Evolutionary conservation across 2,797 vertebrate genomes (phyloP), one percentile per base, ranked within the genome.

Genomic region (Falco biarmicus): DNA sequence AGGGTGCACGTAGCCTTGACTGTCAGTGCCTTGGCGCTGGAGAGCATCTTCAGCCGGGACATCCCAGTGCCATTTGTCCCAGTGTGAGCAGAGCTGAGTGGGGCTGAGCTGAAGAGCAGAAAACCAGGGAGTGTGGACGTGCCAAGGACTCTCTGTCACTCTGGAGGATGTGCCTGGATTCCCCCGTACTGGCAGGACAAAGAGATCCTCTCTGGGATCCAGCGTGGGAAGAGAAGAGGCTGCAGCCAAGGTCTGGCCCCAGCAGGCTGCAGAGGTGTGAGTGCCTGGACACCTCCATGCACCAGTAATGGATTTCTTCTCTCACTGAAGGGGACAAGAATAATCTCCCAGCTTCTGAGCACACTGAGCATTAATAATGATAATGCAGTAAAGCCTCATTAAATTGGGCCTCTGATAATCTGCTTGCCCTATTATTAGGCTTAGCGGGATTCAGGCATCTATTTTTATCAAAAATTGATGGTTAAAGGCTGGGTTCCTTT

Each of bases 331-430:
- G 68, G 12, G 76, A 84, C 84, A 87, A 96, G 93, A 94, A 68
- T 97, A 90, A 95, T 95, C 93, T 91, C 89, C 56, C 63, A 47
- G 92, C 79, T 92, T 93, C 94, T 74, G 84, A 96, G 89, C 87
- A 91, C 87, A 24, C 92, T 41, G 87, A 94, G 93, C 92, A 93
- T 93, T 97, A 95, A 92, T 95, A 96, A 93, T 13, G 80, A 87
- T 96, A 95, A 96, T 96, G 96, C 92, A 82, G 91, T 93, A 96
- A 96, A 96, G 91, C 95, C 95, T 95, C 94, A 95, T 96, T 96
- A 96, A 96, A 93, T 74, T 76, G 69, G 89, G 87, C 93, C 95
- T 96, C 89, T 93, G 94, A 93, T 97, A 97, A 96, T 96, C 96
- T 94, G 54, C 91, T 96, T 89, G 95, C 87, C 95, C 93, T 96